Base-by-base conservation (phyloP, 2,888 invertebrate species). In the Campoletis raptor region DNA sequence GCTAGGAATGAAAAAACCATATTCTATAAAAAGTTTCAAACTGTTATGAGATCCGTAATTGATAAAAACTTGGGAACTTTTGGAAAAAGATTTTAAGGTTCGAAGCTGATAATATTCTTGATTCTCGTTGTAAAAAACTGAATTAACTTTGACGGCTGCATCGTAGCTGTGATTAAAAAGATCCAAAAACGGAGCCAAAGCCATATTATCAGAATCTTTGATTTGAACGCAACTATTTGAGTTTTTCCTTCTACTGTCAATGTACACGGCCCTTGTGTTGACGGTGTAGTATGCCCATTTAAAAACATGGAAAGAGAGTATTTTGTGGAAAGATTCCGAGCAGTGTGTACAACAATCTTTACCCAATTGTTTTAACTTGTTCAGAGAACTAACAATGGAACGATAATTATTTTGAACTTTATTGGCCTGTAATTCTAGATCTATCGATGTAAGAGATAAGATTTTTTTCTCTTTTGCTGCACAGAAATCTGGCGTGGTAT, bases 41-140 rank as follows among this genome's bases (percentile, higher is more conserved):
- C 97, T 99, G 90, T 97, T 96, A 92, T 98, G 97, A 57, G 96
- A 95, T 0, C 98, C 99, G 92, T 99, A 99, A 90, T 97, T 97
- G 90, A 99, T 98, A 93, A 98, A 98, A 80, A 98, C 96, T 95
- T 99, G 97, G 54, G 96, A 95, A 93, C 96, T 96, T 81, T 96
- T 95, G 77, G 95, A 94, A 92, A 96, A 96, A 3, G 93, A 89
- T 79, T 93, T 95, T 61, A 94, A 92, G 2, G 96, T 96, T 84
- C 91, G 93, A 52, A 97, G 95, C 91, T 95, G 94, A 92, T 96
- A 97, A 85, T 94, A 94, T 64, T 94, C 92, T 64, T 93, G 92
- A 1, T 92, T 90, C 54, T 92, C 87, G 88, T 94, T 92, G 89
- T 90, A 85, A 7, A 91, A 94, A 89, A 92, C 54, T n/a, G 95